phyloP scores from a whole-genome alignment of 2,113 vertebrate species.

The Pluvianellus socialis region DNA sequence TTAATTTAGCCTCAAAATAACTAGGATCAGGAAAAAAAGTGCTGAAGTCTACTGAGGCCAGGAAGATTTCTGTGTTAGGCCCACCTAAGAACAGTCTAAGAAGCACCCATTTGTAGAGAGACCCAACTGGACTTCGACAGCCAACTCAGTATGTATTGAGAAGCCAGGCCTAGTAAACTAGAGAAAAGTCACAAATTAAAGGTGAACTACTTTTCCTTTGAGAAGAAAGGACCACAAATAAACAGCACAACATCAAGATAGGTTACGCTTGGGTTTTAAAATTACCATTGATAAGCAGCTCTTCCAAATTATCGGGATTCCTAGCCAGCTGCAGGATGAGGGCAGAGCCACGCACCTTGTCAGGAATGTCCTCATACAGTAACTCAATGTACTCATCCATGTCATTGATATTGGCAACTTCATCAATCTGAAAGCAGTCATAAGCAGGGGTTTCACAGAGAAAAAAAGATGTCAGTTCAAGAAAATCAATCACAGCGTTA shows the following conservation, averaged over 20 bases:
- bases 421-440: conserved; percentile 83
- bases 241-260: not conserved
- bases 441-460: not conserved
- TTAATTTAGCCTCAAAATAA: not conserved
- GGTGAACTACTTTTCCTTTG: not conserved
- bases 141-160: not conserved
- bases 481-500: not conserved
- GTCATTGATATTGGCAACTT: conserved; percentile 89
- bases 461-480: not conserved
- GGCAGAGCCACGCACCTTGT: conserved; percentile 89
- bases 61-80: not conserved
- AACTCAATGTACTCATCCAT: conserved; percentile 93
- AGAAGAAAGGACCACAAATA: not conserved
- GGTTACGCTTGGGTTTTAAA: not conserved
- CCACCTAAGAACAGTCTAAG: not conserved
- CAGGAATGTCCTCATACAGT: conserved; percentile 90
- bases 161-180: not conserved
- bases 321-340: conserved; percentile 90
- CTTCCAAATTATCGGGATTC: conserved; percentile 92
- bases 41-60: not conserved
- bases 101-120: not conserved
- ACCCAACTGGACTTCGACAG: not conserved
- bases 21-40: not conserved
- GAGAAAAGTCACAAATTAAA: not conserved
- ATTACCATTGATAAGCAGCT: conserved; percentile 88